Conservation (phyloP, 2,888 invertebrate species). For the Platycheirus rosarum region DNA sequence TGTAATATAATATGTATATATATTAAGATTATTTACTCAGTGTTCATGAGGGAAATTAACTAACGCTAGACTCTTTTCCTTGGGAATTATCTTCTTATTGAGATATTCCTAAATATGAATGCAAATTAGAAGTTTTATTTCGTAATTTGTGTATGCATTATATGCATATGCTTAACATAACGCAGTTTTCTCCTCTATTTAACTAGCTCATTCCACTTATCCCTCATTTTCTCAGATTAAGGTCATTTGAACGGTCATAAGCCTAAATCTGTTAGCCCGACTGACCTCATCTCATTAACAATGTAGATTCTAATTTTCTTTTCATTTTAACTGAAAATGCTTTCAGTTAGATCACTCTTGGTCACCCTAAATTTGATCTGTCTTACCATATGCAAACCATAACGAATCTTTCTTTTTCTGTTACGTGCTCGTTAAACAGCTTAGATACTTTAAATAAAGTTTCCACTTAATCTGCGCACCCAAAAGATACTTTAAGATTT, state of each 20-base stretch:
- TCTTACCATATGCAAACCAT: not conserved
- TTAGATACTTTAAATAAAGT: no score
- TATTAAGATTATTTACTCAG: no score
- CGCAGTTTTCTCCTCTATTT: not conserved
- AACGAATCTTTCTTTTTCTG: constrained; percentile 8
- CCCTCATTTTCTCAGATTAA: constrained; percentile 28
- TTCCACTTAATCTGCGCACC: constrained; percentile 14
- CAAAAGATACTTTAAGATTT: not conserved
- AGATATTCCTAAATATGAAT: no score
- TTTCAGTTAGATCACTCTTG: constrained; percentile 1
- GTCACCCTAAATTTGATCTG: not conserved
- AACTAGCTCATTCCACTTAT: not conserved
- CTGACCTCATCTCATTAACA: constrained; percentile 50
- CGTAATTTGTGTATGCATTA: no score
- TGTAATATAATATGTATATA: no score
- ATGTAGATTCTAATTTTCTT: constrained; percentile 21
- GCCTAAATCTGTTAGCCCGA: constrained; percentile 38
- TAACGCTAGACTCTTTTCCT: no score
- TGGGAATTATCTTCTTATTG: no score
- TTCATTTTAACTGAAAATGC: constrained; percentile 1
- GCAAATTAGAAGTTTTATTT: no score
- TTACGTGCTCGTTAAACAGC: constrained; percentile 7
- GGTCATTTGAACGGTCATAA: constrained; percentile 34
- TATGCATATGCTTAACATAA: not conserved
- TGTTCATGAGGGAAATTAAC: no score